phyloP scores from a whole-genome alignment of 2,888 invertebrate species.

The Dermolepida albohirtum region DNA sequence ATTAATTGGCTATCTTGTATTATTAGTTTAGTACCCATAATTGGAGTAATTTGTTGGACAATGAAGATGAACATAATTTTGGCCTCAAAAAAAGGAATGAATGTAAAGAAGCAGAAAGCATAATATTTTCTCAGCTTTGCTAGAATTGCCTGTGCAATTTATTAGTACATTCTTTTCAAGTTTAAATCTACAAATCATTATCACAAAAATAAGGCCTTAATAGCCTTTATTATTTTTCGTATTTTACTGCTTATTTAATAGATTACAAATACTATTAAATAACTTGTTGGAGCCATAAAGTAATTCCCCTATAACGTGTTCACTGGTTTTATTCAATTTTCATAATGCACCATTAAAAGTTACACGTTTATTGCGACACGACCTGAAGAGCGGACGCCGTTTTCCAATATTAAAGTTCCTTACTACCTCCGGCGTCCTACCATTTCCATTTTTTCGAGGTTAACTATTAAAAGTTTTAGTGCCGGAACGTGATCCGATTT shows the following conservation, averaged over 20 bases:
- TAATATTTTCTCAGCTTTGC: too few species aligned
- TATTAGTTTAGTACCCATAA: too few species aligned
- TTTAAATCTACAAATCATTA: too few species aligned
- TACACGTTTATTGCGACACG: conserved; percentile 31
- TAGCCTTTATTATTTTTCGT: too few species aligned
- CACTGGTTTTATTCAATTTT: conserved; percentile 32
- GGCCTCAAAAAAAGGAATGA: too few species aligned
- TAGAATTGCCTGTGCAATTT: too few species aligned
- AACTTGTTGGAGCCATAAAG: conserved; percentile 30
- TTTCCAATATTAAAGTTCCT: conserved; percentile 38
- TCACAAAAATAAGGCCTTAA: too few species aligned
- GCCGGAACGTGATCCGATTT: conserved; percentile 48
- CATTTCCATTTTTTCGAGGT: conserved; percentile 34
- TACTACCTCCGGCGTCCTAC: conserved; percentile 28
- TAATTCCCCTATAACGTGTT: background rate
- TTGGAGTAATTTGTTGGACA: too few species aligned
- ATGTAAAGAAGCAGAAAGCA: too few species aligned
- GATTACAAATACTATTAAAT: conserved; percentile 4
- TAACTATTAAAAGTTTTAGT: conserved; percentile 53
- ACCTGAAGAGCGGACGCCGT: conserved; percentile 21
- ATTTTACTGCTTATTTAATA: background rate
- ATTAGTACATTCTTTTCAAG: too few species aligned
- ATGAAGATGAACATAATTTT: too few species aligned
- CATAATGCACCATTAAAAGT: conserved; percentile 30
- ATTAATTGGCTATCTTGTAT: too few species aligned